phyloP scores from a whole-genome alignment of 2,888 invertebrate genomes.

The Camptogramma bilineatum region DNA sequence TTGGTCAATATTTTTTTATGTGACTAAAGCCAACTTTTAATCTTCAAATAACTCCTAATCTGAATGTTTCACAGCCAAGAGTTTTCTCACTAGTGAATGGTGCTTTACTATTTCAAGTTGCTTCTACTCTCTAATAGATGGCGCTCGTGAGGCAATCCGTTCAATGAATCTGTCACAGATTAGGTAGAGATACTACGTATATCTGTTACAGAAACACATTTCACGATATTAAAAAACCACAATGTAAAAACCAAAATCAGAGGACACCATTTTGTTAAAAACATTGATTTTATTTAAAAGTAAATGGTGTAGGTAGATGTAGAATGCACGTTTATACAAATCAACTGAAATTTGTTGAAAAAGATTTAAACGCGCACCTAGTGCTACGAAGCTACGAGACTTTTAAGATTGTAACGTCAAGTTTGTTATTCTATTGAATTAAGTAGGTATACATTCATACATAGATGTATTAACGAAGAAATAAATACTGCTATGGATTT shows the following conservation, averaged over 20 bases:
- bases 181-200: too few relatives aligned
- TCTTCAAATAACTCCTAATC: neutral
- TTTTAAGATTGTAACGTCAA: neutral
- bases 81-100: too few relatives aligned
- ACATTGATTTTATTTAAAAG: too few relatives aligned
- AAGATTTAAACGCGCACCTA: conserved; percentile 18
- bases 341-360: neutral
- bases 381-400: conserved; percentile 21
- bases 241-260: too few relatives aligned
- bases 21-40: neutral
- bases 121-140: conserved; percentile 40
- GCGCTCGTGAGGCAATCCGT: conserved; percentile 15
- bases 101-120: neutral
- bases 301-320: too few relatives aligned
- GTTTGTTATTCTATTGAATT: neutral
- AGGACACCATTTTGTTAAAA: too few relatives aligned
- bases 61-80: neutral
- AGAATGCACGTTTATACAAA: too few relatives aligned
- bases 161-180: neutral
- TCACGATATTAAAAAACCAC: too few relatives aligned
- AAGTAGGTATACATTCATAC: too few relatives aligned
- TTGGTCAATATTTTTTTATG: neutral
- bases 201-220: neutral
- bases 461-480: too few relatives aligned
- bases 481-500: too few relatives aligned